Evolutionary conservation across 2,797 vertebrate genomes (phyloP), one percentile per base, ranked within the genome.

Genomic region (Eleutherodactylus coqui): DNA sequence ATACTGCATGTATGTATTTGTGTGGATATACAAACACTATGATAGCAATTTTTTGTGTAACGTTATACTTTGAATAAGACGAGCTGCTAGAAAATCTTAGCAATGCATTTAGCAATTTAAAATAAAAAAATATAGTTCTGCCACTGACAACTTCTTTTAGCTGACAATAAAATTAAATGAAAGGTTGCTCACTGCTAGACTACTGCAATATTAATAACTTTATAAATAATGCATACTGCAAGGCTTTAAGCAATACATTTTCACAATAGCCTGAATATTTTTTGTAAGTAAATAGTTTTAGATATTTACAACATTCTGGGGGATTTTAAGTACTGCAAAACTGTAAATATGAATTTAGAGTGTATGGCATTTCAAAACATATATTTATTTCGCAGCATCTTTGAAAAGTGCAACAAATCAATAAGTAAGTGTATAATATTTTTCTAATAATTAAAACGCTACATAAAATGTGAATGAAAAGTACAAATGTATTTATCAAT

Each of bases 121-220:
- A 67, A 83, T 60, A 78, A 78, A 79, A 82, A 58, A n/a, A n/a
- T n/a, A 60, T 82, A 55, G 24, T 72, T 83, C 43, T 83, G 53
- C 75, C 17, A 14, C 67, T 87, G 80, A 83, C 81, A 87, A 79
- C 81, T 83, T 64, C 53, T 84, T 86, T 87, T 73, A 84, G 82
- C 76, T 87, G 86, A 83, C 75, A 84, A 84, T 87, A 82, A 84
- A 83, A 78, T 83, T 83, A 79, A 83, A 87, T 84, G 81, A 87
- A 83, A 83, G 86, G 79, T 84, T 84, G 64, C 86, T 79, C 70
- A 41, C 86, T 79, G 75, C 75, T 58, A 79, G 81, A 70, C 36
- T 79, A 17, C 36, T 79, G 89, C 85, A 11, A 16, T 85, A 70
- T 64, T 73, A 75, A 38, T 17, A 81, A 13, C 10, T 16, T 6